A percentile compares a stretch with the other conserved stretches of the same genome.
These are phyloP conservation scores for Dendrolimus pini DNA, from an alignment of 2,888 invertebrate genomes.

Conservation along the genomic window DNA sequence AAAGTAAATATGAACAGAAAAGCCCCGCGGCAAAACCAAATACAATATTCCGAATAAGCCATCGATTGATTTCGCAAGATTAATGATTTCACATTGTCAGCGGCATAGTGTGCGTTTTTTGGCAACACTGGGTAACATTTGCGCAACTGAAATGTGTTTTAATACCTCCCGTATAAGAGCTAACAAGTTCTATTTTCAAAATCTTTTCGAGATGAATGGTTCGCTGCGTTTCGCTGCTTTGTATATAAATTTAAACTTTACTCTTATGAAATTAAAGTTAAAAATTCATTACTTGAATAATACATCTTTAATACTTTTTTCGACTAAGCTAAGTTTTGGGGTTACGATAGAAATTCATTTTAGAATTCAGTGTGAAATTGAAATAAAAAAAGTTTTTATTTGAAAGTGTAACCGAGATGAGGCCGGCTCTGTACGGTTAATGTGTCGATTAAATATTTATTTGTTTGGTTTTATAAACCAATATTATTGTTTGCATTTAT, in stretches of 20 bases:
- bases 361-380: slow-evolving; percentile 71
- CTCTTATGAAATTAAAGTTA: slow-evolving; percentile 11
- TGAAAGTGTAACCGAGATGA: slow-evolving; percentile 32
- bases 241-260: slow-evolving; percentile 24
- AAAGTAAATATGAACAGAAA: slow-evolving; percentile 69
- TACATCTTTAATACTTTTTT: slow-evolving; percentile 22
- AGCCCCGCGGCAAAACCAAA: slow-evolving; percentile 69
- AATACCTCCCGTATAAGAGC: slow-evolving; percentile 41
- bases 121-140: slow-evolving; percentile 44
- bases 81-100: slow-evolving; percentile 75
- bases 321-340: slow-evolving; percentile 20
- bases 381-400: slow-evolving; percentile 53
- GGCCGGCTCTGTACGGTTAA: slow-evolving; percentile 40
- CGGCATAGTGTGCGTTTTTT: slow-evolving; percentile 65
- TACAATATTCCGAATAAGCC: slow-evolving; percentile 75
- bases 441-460: slow-evolving; percentile 56
- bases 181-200: slow-evolving; percentile 48
- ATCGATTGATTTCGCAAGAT: slow-evolving; percentile 77
- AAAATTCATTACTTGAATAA: slow-evolving; percentile 13
- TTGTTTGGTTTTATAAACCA: slow-evolving; percentile 51
- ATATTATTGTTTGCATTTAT: slow-evolving; percentile 35
- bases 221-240: slow-evolving; percentile 30
- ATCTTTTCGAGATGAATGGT: slow-evolving; percentile 59
- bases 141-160: slow-evolving; percentile 57
- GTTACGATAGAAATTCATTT: slow-evolving; percentile 58